Percentiles rank a stretch among this genome's conserved stretches.
Conservation (phyloP, 2,888 invertebrate genomes). For the Urechis unicinctus region DNA sequence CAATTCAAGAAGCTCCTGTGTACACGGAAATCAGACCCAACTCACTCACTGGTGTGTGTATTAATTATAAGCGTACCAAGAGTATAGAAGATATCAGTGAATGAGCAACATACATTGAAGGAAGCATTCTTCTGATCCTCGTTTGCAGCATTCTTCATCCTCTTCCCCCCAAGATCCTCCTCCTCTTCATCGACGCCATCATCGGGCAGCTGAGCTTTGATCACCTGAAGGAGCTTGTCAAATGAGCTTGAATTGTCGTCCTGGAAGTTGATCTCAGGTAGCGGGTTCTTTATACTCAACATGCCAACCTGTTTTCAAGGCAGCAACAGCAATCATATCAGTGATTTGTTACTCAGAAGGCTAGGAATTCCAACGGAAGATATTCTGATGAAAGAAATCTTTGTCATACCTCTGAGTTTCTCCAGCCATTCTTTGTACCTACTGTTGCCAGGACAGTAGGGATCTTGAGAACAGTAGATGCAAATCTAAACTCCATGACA, state of each 20-base stretch:
- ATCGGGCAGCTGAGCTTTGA: too few relatives aligned
- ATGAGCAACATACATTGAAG: too few relatives aligned
- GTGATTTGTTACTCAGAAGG: background rate
- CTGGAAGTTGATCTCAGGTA: conserved; percentile 40
- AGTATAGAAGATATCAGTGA: too few relatives aligned
- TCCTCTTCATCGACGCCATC: too few relatives aligned
- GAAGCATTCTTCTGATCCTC: conserved; percentile 2
- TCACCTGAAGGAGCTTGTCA: conserved; percentile 24
- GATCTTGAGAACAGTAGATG: conserved; percentile 33
- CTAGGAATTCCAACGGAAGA: too few relatives aligned
- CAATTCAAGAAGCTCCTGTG: conserved; percentile 39
- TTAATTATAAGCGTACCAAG: too few relatives aligned
- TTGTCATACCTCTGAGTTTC: conserved; percentile 10
- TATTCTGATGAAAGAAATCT: too few relatives aligned
- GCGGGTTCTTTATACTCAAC: conserved; percentile 34
- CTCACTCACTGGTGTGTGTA: background rate
- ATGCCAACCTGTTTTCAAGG: conserved; percentile 31
- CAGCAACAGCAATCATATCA: background rate
- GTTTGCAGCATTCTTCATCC: background rate
- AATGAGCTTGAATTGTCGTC: conserved; percentile 27
- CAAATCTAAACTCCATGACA: conserved; percentile 39
- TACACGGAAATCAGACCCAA: background rate
- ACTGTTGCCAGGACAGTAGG: conserved; percentile 39
- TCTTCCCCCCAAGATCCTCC: too few relatives aligned
- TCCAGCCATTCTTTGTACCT: conserved; percentile 23